phyloP scores from a whole-genome alignment of 2,113 vertebrate species.

The Barbus barbus region DNA sequence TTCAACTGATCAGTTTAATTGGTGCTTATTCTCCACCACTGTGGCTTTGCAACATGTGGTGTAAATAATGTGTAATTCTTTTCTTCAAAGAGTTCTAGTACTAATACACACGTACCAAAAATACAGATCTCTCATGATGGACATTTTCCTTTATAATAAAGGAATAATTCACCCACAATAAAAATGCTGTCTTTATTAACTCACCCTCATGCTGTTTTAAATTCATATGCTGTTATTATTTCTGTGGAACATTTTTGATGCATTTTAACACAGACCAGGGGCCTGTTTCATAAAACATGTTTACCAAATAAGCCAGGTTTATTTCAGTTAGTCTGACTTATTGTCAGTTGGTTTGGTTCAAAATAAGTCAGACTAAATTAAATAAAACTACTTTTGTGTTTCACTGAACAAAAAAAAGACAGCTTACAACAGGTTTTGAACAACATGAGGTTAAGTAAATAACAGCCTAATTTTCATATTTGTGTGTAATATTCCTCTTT shows the following conservation, averaged over 20 bases:
- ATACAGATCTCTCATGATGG: not conserved
- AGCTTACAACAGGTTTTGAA: not conserved
- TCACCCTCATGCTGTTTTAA: not conserved
- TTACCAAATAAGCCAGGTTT: too few relatives aligned
- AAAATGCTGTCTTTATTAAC: not conserved
- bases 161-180: not conserved
- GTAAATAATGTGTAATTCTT: not conserved
- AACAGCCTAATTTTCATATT: not conserved
- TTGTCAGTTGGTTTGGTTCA: too few relatives aligned
- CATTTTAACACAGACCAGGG: not conserved
- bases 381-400: too few relatives aligned
- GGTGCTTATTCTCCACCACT: not conserved
- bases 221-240: not conserved
- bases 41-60: not conserved
- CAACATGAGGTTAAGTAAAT: not conserved
- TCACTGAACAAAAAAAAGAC: too few relatives aligned
- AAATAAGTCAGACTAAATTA: too few relatives aligned
- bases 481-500: not conserved
- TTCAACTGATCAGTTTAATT: not conserved
- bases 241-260: not conserved
- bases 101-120: not conserved
- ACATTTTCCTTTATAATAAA: not conserved
- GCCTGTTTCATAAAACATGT: too few relatives aligned
- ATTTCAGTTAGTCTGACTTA: too few relatives aligned
- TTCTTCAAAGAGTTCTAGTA: not conserved